Evolutionary conservation across 2,113 vertebrate species (phyloP).

Genomic region (Siniperca knerii): DNA sequence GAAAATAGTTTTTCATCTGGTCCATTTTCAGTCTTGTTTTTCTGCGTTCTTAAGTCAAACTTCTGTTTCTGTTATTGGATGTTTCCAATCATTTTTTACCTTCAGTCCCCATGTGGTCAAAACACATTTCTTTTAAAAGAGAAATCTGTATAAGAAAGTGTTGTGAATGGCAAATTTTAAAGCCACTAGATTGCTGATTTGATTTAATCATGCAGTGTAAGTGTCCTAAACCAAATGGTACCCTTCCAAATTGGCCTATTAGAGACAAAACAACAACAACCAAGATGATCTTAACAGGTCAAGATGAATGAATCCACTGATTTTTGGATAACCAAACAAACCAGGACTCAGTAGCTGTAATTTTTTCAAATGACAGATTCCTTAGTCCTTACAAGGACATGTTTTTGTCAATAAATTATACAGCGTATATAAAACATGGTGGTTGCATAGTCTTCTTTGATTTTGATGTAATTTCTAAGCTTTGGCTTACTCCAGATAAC

Average conservation of each 20-base stretch:
- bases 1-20: neutral
- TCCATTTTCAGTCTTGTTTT: conserved; percentile 8
- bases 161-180: neutral
- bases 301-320: neutral
- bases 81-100: neutral
- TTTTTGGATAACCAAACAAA: neutral
- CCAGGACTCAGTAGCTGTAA: neutral
- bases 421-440: too few relatives aligned
- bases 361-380: neutral
- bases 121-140: neutral
- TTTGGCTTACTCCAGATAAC: too few relatives aligned
- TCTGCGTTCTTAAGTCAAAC: neutral
- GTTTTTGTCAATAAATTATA: too few relatives aligned
- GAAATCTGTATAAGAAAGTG: neutral
- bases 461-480: too few relatives aligned
- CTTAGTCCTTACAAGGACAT: too few relatives aligned
- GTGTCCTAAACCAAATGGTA: neutral
- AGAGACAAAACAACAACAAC: neutral
- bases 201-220: neutral
- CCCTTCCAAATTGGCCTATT: neutral
- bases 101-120: neutral
- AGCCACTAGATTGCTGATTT: neutral
- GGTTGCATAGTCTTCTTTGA: too few relatives aligned
- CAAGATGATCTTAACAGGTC: neutral
- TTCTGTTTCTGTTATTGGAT: neutral